phyloP scores from a whole-genome alignment of 1,140 invertebrate genomes.

The Drosophila prosaltans region DNA sequence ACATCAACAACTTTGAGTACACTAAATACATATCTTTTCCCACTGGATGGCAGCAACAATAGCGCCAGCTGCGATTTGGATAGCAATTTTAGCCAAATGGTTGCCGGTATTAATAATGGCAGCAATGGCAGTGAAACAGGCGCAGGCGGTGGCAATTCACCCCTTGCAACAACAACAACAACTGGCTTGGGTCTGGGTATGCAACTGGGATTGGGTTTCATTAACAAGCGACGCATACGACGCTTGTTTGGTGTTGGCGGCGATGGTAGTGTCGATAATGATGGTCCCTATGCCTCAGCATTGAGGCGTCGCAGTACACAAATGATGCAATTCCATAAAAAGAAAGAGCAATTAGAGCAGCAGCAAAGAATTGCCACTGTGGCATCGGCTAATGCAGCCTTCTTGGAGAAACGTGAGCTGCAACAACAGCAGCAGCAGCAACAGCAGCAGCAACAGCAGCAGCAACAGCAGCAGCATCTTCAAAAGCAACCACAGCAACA shows the following conservation, averaged over 20 bases:
- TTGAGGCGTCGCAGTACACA: slow-evolving; percentile 73
- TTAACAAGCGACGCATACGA: slow-evolving; percentile 74
- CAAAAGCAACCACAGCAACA: slow-evolving; percentile 33
- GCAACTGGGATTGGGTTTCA: slow-evolving; percentile 70
- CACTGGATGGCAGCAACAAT: slow-evolving; percentile 65
- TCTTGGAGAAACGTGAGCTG: slow-evolving; percentile 59
- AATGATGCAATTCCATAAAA: slow-evolving; percentile 69
- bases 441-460: slow-evolving; percentile 40
- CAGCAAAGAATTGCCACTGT: slow-evolving; percentile 75
- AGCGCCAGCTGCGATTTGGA: slow-evolving; percentile 74
- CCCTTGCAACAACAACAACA: background rate
- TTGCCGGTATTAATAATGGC: slow-evolving; percentile 51
- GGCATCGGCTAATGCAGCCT: slow-evolving; percentile 71
- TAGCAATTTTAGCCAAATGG: slow-evolving; percentile 81
- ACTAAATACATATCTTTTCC: slow-evolving; percentile 81
- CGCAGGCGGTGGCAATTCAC: background rate
- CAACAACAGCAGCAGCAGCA: slow-evolving; percentile 40
- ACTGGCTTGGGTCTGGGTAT: slow-evolving; percentile 56
- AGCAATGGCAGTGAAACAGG: slow-evolving; percentile 40
- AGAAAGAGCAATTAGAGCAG: slow-evolving; percentile 69
- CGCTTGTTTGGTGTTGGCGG: slow-evolving; percentile 69
- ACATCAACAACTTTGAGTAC: slow-evolving; percentile 78
- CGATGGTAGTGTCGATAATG: slow-evolving; percentile 5
- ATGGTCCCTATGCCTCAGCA: slow-evolving; percentile 52
- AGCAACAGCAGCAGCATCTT: slow-evolving; percentile 26